phyloP scores from a whole-genome alignment of 2,888 invertebrate species.

The Anticlea derivata region DNA sequence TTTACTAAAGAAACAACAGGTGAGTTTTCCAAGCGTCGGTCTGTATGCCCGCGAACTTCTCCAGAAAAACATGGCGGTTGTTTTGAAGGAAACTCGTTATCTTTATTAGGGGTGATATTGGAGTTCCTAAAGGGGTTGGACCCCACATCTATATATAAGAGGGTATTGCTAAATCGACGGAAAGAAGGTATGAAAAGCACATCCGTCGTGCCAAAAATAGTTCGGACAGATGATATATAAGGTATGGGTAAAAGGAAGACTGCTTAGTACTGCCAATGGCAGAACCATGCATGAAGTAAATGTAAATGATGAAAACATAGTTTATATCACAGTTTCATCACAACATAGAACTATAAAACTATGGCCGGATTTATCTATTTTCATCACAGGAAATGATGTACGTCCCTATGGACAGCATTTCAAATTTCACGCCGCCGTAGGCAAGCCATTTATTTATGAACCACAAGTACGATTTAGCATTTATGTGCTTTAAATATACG shows the following conservation, averaged over 20 bases:
- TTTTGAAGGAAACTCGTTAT: conserved; percentile 55
- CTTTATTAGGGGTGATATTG: conserved; percentile 51
- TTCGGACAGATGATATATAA: neutral
- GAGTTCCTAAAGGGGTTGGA: conserved; percentile 40
- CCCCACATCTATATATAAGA: conserved; percentile 6
- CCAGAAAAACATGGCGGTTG: conserved; percentile 48
- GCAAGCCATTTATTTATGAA: conserved; percentile 15
- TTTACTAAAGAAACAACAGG: neutral
- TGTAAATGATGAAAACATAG: neutral
- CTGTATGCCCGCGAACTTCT: conserved; percentile 13
- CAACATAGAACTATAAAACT: neutral
- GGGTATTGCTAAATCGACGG: conserved; percentile 14
- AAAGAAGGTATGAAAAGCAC: conserved; percentile 1
- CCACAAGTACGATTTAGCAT: neutral
- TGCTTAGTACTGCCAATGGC: too few relatives aligned
- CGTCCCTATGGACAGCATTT: conserved; percentile 14
- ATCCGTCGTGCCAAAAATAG: conserved; percentile 1
- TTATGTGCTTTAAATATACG: conserved; percentile 3
- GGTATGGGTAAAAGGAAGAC: too few relatives aligned
- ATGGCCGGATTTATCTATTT: neutral
- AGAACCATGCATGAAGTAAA: too few relatives aligned
- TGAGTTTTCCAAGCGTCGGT: conserved; percentile 14
- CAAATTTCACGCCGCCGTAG: conserved; percentile 21
- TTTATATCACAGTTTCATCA: neutral
- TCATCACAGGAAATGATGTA: conserved; percentile 14